Evolutionary conservation across 2,797 vertebrate species (phyloP), one percentile per base, ranked within the genome.

Genomic region (Lateolabrax maculatus): DNA sequence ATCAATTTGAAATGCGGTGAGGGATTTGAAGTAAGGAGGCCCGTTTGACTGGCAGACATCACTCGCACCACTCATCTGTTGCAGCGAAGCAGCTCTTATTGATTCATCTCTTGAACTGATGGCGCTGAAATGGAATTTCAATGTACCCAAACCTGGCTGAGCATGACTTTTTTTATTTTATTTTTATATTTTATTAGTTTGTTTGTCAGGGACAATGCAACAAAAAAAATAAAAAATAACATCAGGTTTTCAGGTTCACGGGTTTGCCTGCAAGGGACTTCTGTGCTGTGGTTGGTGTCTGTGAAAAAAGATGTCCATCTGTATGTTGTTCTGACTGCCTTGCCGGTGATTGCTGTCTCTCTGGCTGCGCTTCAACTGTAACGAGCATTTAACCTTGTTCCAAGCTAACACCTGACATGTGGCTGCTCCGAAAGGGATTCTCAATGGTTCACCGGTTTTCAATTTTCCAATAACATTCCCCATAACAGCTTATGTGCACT

Each of bases 401-500:
- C 57, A 21, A 64, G 87, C 80, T 90, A 89, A 89, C 86, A 83
- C 70, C 80, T 86, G 73, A 84, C 75, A 69, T 79, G 71, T 71
- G 34, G 67, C 69, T 49, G 63, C 72, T 89, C 71, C 57, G 46
- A 71, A 77, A 48, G 77, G 88, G 88, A 79, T 67, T 86, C 72
- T 75, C 73, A 27, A 21, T 46, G 79, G 80, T 81, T 89, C 77
- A 67, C 52, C 29, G 27, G 68, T 74, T 88, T 84, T 79, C 77
- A 78, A 75, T 86, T 87, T 92, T 86, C 89, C 78, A 90, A 70
- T 90, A 91, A 91, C 91, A 91, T 72, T 81, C 63, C 60, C 72
- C 70, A 62, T 88, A 90, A 89, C 80, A 65, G 81, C 82, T 67
- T 63, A 18, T 63, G 62, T 80, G 56, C 69, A 62, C 60, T 69